Conservation (phyloP, 2,113 vertebrate species). For the Alethe diademata region DNA sequence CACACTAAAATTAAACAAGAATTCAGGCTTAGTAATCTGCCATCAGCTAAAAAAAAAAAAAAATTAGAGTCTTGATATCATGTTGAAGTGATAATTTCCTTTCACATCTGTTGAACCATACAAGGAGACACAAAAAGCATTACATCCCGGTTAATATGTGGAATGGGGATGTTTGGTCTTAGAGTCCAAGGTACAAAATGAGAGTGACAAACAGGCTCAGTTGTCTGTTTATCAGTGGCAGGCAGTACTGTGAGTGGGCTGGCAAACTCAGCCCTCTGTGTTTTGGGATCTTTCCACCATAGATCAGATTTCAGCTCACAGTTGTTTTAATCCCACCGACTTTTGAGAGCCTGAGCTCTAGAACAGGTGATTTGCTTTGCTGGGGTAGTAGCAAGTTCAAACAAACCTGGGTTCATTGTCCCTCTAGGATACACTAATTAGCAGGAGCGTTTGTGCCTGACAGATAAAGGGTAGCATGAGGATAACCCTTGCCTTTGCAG, state of each 20-base stretch:
- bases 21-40: conserved; percentile 55
- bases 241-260: neutral
- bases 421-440: neutral
- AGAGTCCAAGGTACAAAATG: neutral
- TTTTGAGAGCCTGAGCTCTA: neutral
- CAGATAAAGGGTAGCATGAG: neutral
- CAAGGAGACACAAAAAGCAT: neutral
- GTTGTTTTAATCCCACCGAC: neutral
- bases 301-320: neutral
- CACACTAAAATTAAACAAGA: conserved; percentile 69
- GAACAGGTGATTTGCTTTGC: conserved; percentile 18
- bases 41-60: conserved; percentile 18
- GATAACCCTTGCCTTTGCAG: neutral
- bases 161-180: neutral
- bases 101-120: conserved; percentile 37
- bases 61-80: conserved; percentile 9
- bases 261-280: neutral
- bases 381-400: neutral
- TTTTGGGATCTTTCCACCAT: neutral
- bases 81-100: conserved; percentile 44
- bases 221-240: neutral
- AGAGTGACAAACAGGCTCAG: neutral
- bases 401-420: neutral
- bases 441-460: neutral
- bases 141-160: neutral